These are phyloP conservation scores for Cladopsammia gracilis DNA, from an alignment of 64 coral and sea anemone genomes.

Conservation along the genomic window DNA sequence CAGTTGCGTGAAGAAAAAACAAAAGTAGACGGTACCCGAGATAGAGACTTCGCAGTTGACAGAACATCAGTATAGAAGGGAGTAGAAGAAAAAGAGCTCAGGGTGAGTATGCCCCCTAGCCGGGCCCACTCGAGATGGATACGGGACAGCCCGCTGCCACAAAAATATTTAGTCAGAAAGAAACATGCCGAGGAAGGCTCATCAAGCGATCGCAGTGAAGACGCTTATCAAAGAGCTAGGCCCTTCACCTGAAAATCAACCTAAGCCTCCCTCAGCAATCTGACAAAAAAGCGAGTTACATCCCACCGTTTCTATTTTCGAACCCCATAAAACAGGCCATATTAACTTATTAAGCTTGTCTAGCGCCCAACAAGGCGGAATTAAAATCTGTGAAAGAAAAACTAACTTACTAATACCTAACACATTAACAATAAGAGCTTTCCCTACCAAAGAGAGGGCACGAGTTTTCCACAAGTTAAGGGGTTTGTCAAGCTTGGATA, in stretches of 20 bases:
- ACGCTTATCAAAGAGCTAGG: no score
- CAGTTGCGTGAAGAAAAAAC: neutral
- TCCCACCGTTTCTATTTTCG: neutral
- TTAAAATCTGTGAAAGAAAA: neutral
- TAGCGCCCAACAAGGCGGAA: neutral
- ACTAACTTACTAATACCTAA: neutral
- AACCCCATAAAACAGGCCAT: conserved; percentile 14
- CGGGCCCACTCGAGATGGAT: neutral
- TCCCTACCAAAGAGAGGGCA: neutral
- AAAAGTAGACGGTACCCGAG: neutral
- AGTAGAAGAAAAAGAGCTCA: neutral
- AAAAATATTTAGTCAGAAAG: neutral
- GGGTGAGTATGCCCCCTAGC: neutral
- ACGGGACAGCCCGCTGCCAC: no score
- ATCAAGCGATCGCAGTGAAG: neutral
- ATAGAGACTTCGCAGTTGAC: neutral
- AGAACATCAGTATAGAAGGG: neutral
- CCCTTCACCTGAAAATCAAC: neutral
- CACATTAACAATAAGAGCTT: neutral
- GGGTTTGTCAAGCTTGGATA: neutral
- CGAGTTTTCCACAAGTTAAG: conserved; percentile 32
- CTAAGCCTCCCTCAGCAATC: neutral
- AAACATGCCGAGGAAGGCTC: neutral
- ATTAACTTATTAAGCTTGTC: neutral
- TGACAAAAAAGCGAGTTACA: neutral